Percentiles rank a stretch among this genome's conserved stretches.
Evolutionary conservation across 1,140 invertebrate genomes (phyloP).

Genomic region (Micrasema minimum): DNA sequence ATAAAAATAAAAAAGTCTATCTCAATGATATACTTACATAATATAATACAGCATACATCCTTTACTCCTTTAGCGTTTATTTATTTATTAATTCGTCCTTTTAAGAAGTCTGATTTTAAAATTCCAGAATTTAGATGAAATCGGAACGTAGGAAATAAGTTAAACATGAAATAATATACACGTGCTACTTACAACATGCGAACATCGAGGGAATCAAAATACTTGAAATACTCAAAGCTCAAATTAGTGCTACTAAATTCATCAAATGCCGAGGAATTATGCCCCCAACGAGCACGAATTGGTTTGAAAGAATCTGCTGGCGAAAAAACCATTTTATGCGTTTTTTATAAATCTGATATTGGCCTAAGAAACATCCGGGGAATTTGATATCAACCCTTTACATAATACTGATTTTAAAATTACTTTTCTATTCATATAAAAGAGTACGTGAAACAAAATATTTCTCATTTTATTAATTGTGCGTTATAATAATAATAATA

Average conservation of each 20-base stretch:
- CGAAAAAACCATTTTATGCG: background rate
- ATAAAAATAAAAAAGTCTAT: too few species aligned
- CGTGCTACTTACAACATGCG: slow-evolving; percentile 2
- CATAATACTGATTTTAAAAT: too few species aligned
- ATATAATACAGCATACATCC: too few species aligned
- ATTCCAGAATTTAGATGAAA: slow-evolving; percentile 10
- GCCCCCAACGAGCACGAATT: background rate
- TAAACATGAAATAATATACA: background rate
- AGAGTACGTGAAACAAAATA: too few species aligned
- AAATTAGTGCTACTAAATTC: slow-evolving; percentile 35
- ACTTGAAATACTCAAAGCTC: slow-evolving; percentile 20
- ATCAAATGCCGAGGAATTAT: background rate
- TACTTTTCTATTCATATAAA: too few species aligned
- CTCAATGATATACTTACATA: too few species aligned
- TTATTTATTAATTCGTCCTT: too few species aligned
- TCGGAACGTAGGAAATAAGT: slow-evolving; percentile 21
- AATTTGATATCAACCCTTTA: too few species aligned
- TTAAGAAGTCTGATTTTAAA: background rate
- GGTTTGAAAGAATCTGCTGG: too few species aligned
- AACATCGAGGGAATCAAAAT: slow-evolving; percentile 11
- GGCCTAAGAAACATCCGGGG: background rate
- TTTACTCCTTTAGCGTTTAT: too few species aligned
- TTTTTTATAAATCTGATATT: background rate
- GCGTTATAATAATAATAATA: too few species aligned
- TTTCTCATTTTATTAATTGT: too few species aligned